phyloP scores from a whole-genome alignment of 2,888 invertebrate genomes.

The Tinea trinotella region DNA sequence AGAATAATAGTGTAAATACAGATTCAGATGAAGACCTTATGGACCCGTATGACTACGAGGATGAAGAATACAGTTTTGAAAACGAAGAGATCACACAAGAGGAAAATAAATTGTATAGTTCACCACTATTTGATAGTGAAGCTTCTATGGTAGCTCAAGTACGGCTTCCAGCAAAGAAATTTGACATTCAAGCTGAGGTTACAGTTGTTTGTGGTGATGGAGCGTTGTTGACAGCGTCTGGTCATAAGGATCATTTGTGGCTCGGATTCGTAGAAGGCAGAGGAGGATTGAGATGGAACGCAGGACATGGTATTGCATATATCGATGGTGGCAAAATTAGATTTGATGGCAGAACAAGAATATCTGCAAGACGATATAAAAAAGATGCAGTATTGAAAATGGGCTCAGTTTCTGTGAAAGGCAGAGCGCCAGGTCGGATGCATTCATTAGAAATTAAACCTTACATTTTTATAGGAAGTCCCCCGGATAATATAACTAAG shows the following conservation, averaged over 20 bases:
- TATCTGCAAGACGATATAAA: conserved; percentile 57
- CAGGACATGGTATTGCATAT: conserved; percentile 53
- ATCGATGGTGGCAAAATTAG: conserved; percentile 50
- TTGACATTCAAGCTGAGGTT: conserved; percentile 64
- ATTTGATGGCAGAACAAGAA: conserved; percentile 46
- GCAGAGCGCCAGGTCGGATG: conserved; percentile 54
- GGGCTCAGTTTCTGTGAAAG: conserved; percentile 44
- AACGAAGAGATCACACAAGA: conserved; percentile 8
- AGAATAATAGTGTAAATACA: background rate
- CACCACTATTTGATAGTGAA: conserved; percentile 56
- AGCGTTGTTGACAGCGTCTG: conserved; percentile 51
- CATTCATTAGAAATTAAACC: conserved; percentile 57
- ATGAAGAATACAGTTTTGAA: conserved; percentile 31
- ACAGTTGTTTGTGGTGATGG: conserved; percentile 55
- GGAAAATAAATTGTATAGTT: conserved; percentile 39
- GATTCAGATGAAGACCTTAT: background rate
- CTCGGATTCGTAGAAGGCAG: conserved; percentile 52
- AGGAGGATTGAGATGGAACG: conserved; percentile 53
- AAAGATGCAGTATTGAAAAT: conserved; percentile 55
- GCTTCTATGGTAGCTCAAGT: conserved; percentile 50
- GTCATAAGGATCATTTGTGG: conserved; percentile 61
- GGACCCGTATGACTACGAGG: conserved; percentile 40
- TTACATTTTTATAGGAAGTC: conserved; percentile 51
- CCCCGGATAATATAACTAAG: conserved; percentile 58
- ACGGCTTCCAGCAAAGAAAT: conserved; percentile 52